Percentiles rank a stretch among this genome's conserved stretches.
Conservation (phyloP, 2,113 vertebrate genomes). For the Panurus biarmicus region DNA sequence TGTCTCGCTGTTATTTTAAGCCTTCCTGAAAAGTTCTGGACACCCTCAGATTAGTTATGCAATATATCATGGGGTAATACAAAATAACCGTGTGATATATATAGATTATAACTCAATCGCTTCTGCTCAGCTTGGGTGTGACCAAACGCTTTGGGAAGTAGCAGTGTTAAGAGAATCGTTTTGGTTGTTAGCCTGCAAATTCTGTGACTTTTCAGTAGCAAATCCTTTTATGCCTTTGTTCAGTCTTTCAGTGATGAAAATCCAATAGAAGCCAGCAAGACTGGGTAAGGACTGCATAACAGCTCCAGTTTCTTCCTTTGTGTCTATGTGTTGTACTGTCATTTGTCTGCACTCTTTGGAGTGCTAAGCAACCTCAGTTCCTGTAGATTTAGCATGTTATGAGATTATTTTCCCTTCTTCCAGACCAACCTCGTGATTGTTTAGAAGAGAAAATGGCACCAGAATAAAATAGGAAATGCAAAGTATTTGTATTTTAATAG, state of each 20-base stretch:
- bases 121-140: not conserved
- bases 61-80: too few relatives aligned
- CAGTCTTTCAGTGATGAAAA: not conserved
- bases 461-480: not conserved
- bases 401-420: not conserved
- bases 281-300: not conserved
- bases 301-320: not conserved
- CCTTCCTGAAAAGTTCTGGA: too few relatives aligned
- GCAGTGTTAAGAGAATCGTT: not conserved
- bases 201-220: not conserved
- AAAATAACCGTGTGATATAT: too few relatives aligned
- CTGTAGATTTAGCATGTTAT: not conserved
- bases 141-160: too few relatives aligned
- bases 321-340: not conserved
- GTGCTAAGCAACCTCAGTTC: not conserved
- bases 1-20: too few relatives aligned
- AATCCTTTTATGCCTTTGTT: not conserved
- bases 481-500: not conserved
- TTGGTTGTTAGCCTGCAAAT: not conserved
- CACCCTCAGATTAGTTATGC: too few relatives aligned
- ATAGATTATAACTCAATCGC: too few relatives aligned
- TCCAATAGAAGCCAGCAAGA: not conserved
- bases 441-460: not conserved
- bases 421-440: not conserved
- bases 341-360: not conserved